Evolutionary conservation across 2,113 vertebrate genomes (phyloP).

Genomic region (Deroptyus accipitrinus): DNA sequence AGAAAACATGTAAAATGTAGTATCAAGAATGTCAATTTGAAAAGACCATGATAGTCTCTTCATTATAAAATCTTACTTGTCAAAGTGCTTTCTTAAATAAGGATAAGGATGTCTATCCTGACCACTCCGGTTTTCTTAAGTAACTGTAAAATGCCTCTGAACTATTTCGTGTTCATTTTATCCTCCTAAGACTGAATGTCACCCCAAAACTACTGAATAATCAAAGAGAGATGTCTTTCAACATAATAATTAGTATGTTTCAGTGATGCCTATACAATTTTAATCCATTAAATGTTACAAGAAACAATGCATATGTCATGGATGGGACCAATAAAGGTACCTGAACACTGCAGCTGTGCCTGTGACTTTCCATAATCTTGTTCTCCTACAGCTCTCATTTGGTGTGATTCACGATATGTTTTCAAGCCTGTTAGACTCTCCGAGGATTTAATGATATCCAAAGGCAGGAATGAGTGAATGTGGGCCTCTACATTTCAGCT

Average conservation of each 20-base stretch:
- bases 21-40: not conserved
- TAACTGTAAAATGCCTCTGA: not conserved
- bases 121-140: not conserved
- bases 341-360: not conserved
- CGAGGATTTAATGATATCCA: not conserved
- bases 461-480: not conserved
- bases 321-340: not conserved
- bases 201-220: slow-evolving; percentile 2
- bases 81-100: not conserved
- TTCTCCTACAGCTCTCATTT: not conserved
- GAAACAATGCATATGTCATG: not conserved
- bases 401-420: not conserved
- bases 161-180: not conserved
- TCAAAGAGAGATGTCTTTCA: not conserved
- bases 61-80: not conserved
- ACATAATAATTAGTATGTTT: not conserved
- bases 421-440: not conserved
- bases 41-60: not conserved
- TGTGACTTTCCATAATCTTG: not conserved
- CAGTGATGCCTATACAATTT: not conserved
- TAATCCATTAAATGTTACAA: not conserved
- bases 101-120: not conserved
- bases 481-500: not conserved
- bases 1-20: not conserved
- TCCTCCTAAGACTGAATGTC: not conserved